Evolutionary conservation across 2,888 invertebrate species (phyloP).

Genomic region (Heteromyza rotundicornis): DNA sequence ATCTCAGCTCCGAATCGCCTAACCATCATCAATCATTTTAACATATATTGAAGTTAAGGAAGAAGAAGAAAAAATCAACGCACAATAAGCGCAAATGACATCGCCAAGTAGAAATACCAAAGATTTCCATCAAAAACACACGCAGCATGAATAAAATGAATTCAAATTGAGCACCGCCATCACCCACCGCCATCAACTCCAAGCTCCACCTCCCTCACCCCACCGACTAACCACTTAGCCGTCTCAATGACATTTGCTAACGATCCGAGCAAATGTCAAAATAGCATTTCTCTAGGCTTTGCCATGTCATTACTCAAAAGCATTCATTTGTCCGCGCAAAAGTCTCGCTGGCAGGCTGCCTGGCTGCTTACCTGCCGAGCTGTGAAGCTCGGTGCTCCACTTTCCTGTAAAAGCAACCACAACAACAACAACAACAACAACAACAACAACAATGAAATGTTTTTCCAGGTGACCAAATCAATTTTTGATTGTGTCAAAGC

Average conservation of each 20-base stretch:
- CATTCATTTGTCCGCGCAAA: slow-evolving; percentile 33
- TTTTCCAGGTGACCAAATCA: slow-evolving; percentile 53
- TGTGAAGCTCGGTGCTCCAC: neutral
- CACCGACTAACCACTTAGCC: slow-evolving; percentile 4
- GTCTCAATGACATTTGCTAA: slow-evolving; percentile 42
- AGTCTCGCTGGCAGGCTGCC: neutral
- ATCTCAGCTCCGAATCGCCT: no score
- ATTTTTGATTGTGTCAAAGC: slow-evolving; percentile 49
- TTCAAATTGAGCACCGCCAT: no score
- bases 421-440: slow-evolving; percentile 25
- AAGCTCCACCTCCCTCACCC: no score
- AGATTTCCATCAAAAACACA: neutral
- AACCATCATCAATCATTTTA: slow-evolving; percentile 13
- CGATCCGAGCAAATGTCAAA: slow-evolving; percentile 52
- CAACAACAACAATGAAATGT: slow-evolving; percentile 36
- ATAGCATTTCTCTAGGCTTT: slow-evolving; percentile 26
- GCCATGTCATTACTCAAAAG: slow-evolving; percentile 53
- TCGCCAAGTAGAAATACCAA: slow-evolving; percentile 17
- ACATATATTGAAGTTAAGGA: no score
- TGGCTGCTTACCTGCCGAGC: neutral
- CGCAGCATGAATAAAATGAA: no score
- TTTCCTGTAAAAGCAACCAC: neutral
- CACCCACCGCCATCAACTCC: no score
- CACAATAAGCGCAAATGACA: slow-evolving; percentile 27
- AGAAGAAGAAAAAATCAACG: slow-evolving; percentile 21